Evolutionary conservation across 2,888 invertebrate genomes (phyloP).

Genomic region (Cactoblastis cactorum): DNA sequence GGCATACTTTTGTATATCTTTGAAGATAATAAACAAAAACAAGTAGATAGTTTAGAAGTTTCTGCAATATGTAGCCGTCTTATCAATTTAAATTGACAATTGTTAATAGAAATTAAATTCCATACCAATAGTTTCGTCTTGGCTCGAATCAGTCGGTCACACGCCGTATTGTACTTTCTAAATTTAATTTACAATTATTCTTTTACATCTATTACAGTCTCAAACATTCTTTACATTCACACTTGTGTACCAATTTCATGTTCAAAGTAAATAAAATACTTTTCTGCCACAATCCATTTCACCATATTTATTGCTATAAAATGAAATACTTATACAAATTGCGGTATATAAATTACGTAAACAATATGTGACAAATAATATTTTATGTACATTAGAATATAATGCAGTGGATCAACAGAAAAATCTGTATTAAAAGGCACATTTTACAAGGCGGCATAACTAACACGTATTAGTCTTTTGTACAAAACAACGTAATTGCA

Average conservation of each 20-base stretch:
- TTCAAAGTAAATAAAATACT: slow-evolving; percentile 34
- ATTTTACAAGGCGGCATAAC: slow-evolving; percentile 42
- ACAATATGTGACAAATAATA: slow-evolving; percentile 41
- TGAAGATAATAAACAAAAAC: neutral
- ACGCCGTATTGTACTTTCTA: slow-evolving; percentile 53
- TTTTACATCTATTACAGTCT: slow-evolving; percentile 53
- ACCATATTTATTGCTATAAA: slow-evolving; percentile 1
- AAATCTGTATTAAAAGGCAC: slow-evolving; percentile 52
- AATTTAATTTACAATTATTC: slow-evolving; percentile 47
- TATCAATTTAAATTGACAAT: slow-evolving; percentile 17
- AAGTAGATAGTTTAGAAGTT: slow-evolving; percentile 10
- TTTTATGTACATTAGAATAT: slow-evolving; percentile 35
- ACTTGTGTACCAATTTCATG: slow-evolving; percentile 18
- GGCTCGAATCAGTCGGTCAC: slow-evolving; percentile 43
- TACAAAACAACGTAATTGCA: slow-evolving; percentile 6
- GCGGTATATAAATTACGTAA: neutral
- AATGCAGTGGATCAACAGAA: slow-evolving; percentile 25
- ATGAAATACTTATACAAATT: neutral
- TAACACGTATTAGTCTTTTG: slow-evolving; percentile 7
- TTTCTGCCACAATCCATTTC: slow-evolving; percentile 42
- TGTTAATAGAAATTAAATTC: slow-evolving; percentile 20
- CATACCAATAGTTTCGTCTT: slow-evolving; percentile 31
- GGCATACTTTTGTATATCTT: neutral
- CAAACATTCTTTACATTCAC: slow-evolving; percentile 45
- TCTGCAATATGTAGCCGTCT: slow-evolving; percentile 24